phyloP scores from a whole-genome alignment of 2,888 invertebrate species.

The Ormyrus nitidulus region DNA sequence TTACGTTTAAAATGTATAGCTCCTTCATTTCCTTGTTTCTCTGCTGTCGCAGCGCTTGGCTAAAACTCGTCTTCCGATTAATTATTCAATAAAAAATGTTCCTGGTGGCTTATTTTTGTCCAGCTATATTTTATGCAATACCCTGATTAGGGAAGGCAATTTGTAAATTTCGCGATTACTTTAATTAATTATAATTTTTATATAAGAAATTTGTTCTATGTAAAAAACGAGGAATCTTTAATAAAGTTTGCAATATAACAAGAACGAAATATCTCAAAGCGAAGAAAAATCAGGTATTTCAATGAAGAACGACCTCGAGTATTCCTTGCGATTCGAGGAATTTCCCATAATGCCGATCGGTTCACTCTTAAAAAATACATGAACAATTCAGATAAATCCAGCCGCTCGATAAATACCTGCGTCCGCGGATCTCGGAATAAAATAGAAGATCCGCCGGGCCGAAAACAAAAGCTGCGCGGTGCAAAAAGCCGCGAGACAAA shows the following conservation, averaged over 20 bases:
- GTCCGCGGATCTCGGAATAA: background rate
- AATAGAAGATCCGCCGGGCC: background rate
- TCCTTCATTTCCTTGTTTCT: constrained; percentile 14
- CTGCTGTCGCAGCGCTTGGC: too few relatives aligned
- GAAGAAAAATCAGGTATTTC: constrained; percentile 22
- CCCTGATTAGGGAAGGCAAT: too few relatives aligned
- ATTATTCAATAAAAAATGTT: too few relatives aligned
- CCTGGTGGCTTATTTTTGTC: too few relatives aligned
- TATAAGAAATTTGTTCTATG: too few relatives aligned
- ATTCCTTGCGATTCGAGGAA: constrained; percentile 9
- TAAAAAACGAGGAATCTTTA: too few relatives aligned
- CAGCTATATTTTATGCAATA: too few relatives aligned
- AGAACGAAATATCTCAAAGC: background rate
- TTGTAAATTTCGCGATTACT: too few relatives aligned
- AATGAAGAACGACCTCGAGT: constrained; percentile 1
- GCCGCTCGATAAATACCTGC: constrained; percentile 41
- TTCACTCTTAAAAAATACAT: background rate
- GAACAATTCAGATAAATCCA: constrained; percentile 28
- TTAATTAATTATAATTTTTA: too few relatives aligned
- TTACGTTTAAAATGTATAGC: constrained; percentile 10
- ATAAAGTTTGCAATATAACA: too few relatives aligned
- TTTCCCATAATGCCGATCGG: background rate
- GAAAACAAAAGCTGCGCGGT: constrained; percentile 23
- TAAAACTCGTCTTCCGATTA: too few relatives aligned
- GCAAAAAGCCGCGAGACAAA: constrained; percentile 43